Evolutionary conservation across 2,113 vertebrate species (phyloP), one percentile per base, ranked within the genome.

Genomic region (Thymallus thymallus): DNA sequence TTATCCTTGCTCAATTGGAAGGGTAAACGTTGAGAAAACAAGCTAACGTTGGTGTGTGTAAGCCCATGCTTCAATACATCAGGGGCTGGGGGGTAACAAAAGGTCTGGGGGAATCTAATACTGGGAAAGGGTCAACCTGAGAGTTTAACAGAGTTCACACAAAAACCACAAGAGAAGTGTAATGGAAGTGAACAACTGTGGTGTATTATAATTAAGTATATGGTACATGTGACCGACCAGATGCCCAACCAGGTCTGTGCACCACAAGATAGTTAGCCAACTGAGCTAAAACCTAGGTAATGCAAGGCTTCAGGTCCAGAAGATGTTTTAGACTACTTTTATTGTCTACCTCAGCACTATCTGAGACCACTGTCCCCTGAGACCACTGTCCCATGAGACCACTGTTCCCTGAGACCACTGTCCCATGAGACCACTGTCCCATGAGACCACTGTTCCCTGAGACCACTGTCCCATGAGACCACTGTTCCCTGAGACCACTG

Each of bases 71-170:
- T 76, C 13, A 61, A 32, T 56, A 26, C n/a, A 55, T 9, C 29
- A 14, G 13, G 60, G 24, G 24, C 32, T 30, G 22, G 13, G 60
- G 12, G 30, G 14, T 67, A 45, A 74, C 58, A 24, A 45, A 68
- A 0, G 1, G 45, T 18, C 68, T 6, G 29, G 9, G 35, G 80
- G 75, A 80, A 74, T 24, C 20, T 22, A 6, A 82, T 32, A 56
- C 3, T 35, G 72, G 73, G 60, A 24, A 69, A 55, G 60, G 45
- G 63, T 30, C 74, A 56, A 35, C 30, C 30, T 10, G 1, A 73
- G 68, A 80, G 77, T 79, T 66, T 74, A 79, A 87, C 72, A 83
- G 56, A 72, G 75, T 82, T 68, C 76, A 63, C 26, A 71, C 48
- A 41, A 74, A 13, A 68, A 26, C 23, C 20, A 30, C 23, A 32